Conservation (phyloP, 2,888 invertebrate genomes). For the Amorpha juglandis region DNA sequence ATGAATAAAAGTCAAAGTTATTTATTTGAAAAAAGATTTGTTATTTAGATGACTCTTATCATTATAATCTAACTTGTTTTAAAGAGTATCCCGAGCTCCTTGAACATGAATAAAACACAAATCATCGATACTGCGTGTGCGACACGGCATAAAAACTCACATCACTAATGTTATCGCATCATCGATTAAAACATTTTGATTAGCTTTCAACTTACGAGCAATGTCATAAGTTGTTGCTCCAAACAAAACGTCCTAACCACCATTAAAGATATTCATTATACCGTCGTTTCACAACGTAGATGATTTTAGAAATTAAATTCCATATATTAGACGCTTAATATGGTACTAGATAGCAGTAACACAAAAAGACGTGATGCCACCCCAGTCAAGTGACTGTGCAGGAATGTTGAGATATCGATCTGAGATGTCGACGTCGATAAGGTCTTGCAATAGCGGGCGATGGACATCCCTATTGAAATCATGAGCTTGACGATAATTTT, state of each 20-base stretch:
- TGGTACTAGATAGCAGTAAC: constrained; percentile 76
- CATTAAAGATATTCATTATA: constrained; percentile 64
- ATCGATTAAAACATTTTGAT: constrained; percentile 84
- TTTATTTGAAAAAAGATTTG: not conserved
- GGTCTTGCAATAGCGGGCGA: constrained; percentile 73
- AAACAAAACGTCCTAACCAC: constrained; percentile 71
- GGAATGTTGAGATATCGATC: constrained; percentile 78
- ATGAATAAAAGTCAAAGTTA: not conserved
- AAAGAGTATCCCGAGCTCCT: not conserved
- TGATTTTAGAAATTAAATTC: constrained; percentile 79
- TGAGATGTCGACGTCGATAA: constrained; percentile 75
- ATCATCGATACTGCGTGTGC: constrained; percentile 36
- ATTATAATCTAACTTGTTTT: constrained; percentile 7
- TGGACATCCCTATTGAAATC: constrained; percentile 81
- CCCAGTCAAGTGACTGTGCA: constrained; percentile 82
- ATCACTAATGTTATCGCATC: constrained; percentile 78
- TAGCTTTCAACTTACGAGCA: constrained; percentile 82
- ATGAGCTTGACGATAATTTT: constrained; percentile 78
- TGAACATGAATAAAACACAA: constrained; percentile 28
- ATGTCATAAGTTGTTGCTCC: constrained; percentile 75
- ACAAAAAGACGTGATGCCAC: constrained; percentile 81
- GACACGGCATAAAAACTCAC: constrained; percentile 35
- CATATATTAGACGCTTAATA: constrained; percentile 80
- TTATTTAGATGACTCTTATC: constrained; percentile 4
- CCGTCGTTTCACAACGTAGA: constrained; percentile 60